Evolutionary conservation across 30 jellyfish, hydroid and myxozoan genomes (phyloP).

Genomic region (Turritopsis dohrnii): DNA sequence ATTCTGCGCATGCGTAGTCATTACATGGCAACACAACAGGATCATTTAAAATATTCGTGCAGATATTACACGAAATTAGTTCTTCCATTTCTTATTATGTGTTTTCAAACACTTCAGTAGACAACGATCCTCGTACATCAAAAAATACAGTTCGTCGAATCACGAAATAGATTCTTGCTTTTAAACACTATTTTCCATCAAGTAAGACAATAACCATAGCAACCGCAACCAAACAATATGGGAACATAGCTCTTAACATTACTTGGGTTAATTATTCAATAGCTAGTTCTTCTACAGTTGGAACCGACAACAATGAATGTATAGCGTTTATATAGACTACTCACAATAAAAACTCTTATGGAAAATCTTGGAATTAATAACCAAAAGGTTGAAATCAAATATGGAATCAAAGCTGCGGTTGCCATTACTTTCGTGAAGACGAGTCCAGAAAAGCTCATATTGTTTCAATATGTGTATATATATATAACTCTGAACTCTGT

Average conservation of each 20-base stretch:
- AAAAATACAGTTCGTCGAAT: too few species aligned
- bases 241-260: too few species aligned
- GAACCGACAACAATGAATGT: not conserved
- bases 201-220: too few species aligned
- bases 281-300: not conserved
- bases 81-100: conserved; percentile 33
- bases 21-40: conserved; percentile 73
- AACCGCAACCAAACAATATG: too few species aligned
- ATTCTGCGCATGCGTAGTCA: conserved; percentile 40
- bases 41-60: conserved; percentile 31
- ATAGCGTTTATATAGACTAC: not conserved
- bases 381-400: not conserved
- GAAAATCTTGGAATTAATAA: too few species aligned
- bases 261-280: not conserved
- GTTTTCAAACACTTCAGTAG: too few species aligned
- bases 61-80: conserved; percentile 39
- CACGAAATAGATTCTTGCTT: too few species aligned
- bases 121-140: too few species aligned
- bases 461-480: too few species aligned
- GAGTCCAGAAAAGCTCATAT: not conserved
- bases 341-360: not conserved
- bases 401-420: too few species aligned
- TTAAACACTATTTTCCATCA: too few species aligned
- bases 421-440: not conserved
- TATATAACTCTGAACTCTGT: too few species aligned